Conservation (phyloP, 2,797 vertebrate genomes). For the Enteromius trimaculatus region DNA sequence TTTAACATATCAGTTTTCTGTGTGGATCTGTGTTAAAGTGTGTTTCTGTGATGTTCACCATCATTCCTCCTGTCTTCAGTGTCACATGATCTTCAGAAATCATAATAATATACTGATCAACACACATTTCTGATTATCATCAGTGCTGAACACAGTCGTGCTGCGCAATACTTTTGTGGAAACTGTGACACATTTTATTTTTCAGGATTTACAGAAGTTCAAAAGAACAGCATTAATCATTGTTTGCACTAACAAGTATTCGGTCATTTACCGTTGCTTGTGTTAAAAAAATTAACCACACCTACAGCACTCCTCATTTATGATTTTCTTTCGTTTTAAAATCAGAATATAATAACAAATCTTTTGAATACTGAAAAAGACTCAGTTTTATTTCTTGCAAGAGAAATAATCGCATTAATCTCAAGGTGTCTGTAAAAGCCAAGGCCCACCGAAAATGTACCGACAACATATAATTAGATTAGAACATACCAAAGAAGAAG, state of each 20-base stretch:
- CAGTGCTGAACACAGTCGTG: not conserved
- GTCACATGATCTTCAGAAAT: not conserved
- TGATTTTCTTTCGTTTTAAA: not conserved
- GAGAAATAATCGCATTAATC: conserved; percentile 69
- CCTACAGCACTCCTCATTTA: not conserved
- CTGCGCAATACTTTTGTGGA: not conserved
- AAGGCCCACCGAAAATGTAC: conserved; percentile 73
- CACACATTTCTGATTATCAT: not conserved
- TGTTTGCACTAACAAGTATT: not conserved
- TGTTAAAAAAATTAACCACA: not conserved
- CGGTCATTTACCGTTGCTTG: not conserved
- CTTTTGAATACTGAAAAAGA: conserved; percentile 61
- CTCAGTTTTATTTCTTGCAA: conserved; percentile 73
- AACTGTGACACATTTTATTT: not conserved
- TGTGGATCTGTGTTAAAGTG: not conserved
- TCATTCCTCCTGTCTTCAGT: not conserved
- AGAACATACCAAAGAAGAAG: conserved; percentile 63
- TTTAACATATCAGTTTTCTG: rapidly evolving
- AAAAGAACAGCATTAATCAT: not conserved
- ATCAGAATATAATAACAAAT: not conserved
- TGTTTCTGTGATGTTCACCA: not conserved
- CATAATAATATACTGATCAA: not conserved
- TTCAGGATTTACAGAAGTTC: not conserved
- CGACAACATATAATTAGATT: conserved; percentile 58
- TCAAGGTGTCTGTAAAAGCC: conserved; percentile 72